Base-by-base conservation (phyloP, 2,888 invertebrate genomes). In the Caenorhabditis becei region DNA sequence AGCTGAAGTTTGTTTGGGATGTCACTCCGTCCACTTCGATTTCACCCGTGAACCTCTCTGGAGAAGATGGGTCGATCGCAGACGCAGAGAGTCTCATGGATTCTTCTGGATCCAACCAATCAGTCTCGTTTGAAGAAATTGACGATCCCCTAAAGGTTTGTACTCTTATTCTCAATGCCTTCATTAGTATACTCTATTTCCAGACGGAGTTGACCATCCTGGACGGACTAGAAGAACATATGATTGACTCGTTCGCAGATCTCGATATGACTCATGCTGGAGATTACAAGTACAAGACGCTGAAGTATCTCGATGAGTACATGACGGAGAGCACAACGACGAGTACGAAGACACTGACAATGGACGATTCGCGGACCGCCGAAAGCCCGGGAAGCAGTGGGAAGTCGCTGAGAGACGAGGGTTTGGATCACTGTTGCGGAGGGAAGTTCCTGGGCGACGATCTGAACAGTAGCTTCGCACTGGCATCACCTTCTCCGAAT, bases 1-100 rank as follows among this genome's bases (percentile, higher is more conserved):
- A 89, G 53, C 75, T 89, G 62, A 82, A 83, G 47, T 89, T 89
- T 74, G 86, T 87, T 18, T 89, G 89, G 89, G 88, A 89, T 47
- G 84, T 88, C 41, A 77, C 79, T 20, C 78, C 79, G 11, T 79
- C 77, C 0, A 77, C 80, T 11, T 82, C 83, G 1, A 63, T 80
- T n/a, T 79, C 83, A 0, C 84, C 84, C 0, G 61, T 81, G 1
- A 82, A 83, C 26, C 41, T 83, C 20, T 83, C 83, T 24, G 79
- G 82, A 16, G 86, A 86, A 58, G 83, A 84, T 65, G 83, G 79
- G 23, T 85, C 85, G 5, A 79, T 84, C 10, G 80, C 83, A 20
- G 87, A 87, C 32, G 86, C 77, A 16, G 84, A 84, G 37, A 86
- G 86, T 66, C 63, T 87, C 10, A 72, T 79, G 67, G 83, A 83